Evolutionary conservation across 2,888 invertebrate genomes (phyloP).

Genomic region (Salpingus planirostris): DNA sequence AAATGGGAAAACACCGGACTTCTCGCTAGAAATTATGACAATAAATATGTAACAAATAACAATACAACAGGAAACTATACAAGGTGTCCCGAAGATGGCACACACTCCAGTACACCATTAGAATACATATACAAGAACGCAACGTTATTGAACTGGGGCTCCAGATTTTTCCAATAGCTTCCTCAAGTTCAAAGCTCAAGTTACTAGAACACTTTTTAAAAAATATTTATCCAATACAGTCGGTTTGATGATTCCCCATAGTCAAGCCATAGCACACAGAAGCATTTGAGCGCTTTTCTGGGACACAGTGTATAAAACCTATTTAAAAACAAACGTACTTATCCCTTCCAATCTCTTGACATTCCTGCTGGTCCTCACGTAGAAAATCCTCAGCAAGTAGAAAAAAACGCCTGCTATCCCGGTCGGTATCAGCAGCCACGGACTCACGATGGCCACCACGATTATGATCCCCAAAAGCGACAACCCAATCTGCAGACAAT

Average conservation of each 20-base stretch:
- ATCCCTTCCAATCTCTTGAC: slow-evolving; percentile 63
- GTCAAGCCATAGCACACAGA: too few relatives aligned
- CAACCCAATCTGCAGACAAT: slow-evolving; percentile 48
- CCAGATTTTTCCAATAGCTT: too few relatives aligned
- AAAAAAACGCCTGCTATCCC: slow-evolving; percentile 54
- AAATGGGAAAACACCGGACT: slow-evolving; percentile 95
- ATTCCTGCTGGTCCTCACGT: slow-evolving; percentile 65
- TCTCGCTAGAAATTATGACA: slow-evolving; percentile 64
- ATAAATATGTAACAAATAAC: too few relatives aligned
- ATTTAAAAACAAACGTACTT: too few relatives aligned
- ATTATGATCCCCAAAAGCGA: slow-evolving; percentile 61
- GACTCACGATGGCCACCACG: slow-evolving; percentile 63
- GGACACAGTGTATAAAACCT: too few relatives aligned
- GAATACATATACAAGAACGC: too few relatives aligned
- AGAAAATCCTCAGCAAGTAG: slow-evolving; percentile 55
- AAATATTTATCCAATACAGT: too few relatives aligned
- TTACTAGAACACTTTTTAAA: too few relatives aligned
- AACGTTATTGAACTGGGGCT: too few relatives aligned
- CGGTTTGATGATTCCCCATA: too few relatives aligned
- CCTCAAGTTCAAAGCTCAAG: too few relatives aligned
- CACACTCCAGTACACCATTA: background rate
- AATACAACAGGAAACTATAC: background rate
- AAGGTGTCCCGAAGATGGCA: background rate
- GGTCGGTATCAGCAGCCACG: slow-evolving; percentile 59
- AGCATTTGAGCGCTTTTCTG: too few relatives aligned